Conservation (phyloP, 2,113 vertebrate species). For the Copsychus sechellarum region DNA sequence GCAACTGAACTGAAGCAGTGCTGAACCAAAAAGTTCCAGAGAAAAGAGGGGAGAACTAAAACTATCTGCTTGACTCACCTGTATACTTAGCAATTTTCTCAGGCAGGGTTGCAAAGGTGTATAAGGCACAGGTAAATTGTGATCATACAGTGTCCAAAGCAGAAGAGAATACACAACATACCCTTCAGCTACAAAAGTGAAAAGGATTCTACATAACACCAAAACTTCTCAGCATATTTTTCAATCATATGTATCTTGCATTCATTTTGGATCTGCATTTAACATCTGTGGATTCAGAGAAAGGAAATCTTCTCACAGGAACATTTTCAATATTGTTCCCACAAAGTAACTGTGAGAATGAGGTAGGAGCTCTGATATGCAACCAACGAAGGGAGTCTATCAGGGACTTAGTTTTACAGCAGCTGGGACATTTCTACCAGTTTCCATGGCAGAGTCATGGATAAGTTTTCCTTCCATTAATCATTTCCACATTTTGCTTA, state of each 20-base stretch:
- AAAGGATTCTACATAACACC: neutral
- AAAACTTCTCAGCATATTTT: neutral
- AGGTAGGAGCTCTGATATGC: fast-evolving
- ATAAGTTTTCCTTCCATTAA: neutral
- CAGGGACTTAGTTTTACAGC: neutral
- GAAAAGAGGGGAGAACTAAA: neutral
- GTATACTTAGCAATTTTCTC: neutral
- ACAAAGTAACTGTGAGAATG: neutral
- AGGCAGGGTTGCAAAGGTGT: neutral
- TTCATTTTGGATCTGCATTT: neutral
- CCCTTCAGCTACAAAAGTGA: neutral
- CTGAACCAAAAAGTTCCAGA: neutral
- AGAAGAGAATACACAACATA: neutral
- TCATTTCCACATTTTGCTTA: neutral
- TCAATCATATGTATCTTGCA: neutral
- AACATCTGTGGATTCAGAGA: neutral
- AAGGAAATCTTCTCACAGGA: neutral
- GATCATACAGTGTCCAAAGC: neutral
- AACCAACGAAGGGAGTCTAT: neutral
- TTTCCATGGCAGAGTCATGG: neutral
- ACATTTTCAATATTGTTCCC: neutral
- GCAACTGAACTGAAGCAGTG: neutral
- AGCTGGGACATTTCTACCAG: neutral
- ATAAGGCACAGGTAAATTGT: neutral
- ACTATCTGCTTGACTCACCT: neutral